These are phyloP conservation scores for Pangasianodon hypophthalmus DNA, from an alignment of 2,113 vertebrate species.

Conservation along the genomic window DNA sequence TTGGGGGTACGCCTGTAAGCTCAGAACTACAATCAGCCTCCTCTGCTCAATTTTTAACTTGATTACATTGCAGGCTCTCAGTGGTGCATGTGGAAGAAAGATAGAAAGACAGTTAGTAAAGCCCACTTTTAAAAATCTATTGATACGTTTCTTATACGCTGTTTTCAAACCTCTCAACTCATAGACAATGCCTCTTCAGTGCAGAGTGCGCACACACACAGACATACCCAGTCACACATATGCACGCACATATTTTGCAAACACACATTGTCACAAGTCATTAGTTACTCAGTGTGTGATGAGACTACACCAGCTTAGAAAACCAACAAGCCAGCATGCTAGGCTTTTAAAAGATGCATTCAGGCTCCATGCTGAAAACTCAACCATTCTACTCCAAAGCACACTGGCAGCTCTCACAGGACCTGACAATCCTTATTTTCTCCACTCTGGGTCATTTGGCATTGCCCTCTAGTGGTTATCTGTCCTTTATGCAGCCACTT, in stretches of 20 bases:
- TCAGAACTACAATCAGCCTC: conserved; percentile 9
- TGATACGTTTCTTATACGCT: neutral
- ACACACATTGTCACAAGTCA: conserved; percentile 67
- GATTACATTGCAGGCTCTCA: neutral
- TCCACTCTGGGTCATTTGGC: conserved; percentile 65
- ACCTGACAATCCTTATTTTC: conserved; percentile 48
- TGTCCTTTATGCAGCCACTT: conserved; percentile 54
- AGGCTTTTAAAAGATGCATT: conserved; percentile 40
- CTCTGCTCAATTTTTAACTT: conserved; percentile 26
- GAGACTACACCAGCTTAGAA: conserved; percentile 56
- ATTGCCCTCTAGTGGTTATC: conserved; percentile 67
- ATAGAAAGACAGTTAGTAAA: neutral
- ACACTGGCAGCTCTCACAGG: conserved; percentile 6
- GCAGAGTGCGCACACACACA: neutral
- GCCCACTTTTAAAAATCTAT: neutral
- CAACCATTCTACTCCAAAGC: conserved; percentile 13
- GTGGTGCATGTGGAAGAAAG: neutral
- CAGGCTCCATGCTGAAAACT: conserved; percentile 7
- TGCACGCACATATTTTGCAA: conserved; percentile 59
- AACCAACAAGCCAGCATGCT: conserved; percentile 45
- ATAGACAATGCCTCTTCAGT: neutral
- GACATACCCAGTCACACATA: conserved; percentile 15
- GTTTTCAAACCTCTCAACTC: neutral
- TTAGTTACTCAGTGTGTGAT: conserved; percentile 67
- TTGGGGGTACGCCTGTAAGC: conserved; percentile 24